Base-by-base conservation (phyloP, 2,113 vertebrate genomes). In the Cairina moschata region DNA sequence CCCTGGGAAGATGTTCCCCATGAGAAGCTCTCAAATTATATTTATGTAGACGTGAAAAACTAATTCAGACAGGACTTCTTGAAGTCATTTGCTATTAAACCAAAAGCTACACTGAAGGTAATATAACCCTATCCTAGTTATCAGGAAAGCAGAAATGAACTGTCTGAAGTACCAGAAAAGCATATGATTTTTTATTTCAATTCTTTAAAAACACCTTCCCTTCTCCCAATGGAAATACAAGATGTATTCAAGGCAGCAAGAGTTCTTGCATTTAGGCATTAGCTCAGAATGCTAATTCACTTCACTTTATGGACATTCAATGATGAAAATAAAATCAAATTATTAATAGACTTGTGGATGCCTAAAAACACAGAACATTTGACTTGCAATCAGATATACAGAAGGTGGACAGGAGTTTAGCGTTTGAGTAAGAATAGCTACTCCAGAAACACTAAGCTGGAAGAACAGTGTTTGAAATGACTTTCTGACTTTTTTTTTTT, bases 221-320 rank as follows among this genome's bases (percentile, higher is more conserved):
- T 77, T 32, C 3, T 4, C n/a, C 2, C 25, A 40, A 2, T 11
- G 23, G 7, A 72, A 72, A 74, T 32, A 2, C 26, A 42, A 1
- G 0, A 54, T 22, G 29, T 40, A 3, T 40, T 0, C 56, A 23
- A 79, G 21, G 34, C 8, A 80, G 40, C 11, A 52, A 13, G 36
- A 82, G 18, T 63, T 75, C 25, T 46, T 85, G 46, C 40, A 52
- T 14, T 5, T 62, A 34, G 40, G 46, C 31, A 59, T 1, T 71
- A 16, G 50, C 1, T 1, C 14, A 69, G 63, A 65, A 60, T 7
- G 8, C n/a, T 63, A 68, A 15, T 83, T 60, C 21, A 17, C 26
- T 48, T 67, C 21, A 17, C 26, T 48, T 67, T 50, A 83, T 0
- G 0, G 17, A 29, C 46, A 62, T 0, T 1, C 0, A 73, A 65